phyloP scores from a whole-genome alignment of 2,888 invertebrate species.

The Pristionchus japonicus region DNA sequence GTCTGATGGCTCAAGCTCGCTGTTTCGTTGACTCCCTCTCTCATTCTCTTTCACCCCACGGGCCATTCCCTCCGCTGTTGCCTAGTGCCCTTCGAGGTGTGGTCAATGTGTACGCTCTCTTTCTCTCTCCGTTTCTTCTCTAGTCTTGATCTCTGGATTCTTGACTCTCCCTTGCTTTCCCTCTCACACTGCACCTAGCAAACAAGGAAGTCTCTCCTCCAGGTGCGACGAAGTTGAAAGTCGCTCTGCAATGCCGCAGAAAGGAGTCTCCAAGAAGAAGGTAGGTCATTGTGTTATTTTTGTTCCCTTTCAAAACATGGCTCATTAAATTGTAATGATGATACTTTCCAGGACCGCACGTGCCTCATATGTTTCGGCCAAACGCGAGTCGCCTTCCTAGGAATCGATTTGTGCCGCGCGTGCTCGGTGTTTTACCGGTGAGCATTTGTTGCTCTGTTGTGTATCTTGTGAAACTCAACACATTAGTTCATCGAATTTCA shows the following conservation, averaged over 20 bases:
- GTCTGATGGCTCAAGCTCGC: background rate
- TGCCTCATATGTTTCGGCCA: background rate
- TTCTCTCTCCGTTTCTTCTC: background rate
- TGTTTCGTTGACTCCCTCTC: background rate
- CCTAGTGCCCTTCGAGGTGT: background rate
- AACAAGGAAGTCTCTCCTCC: background rate
- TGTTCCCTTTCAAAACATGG: background rate
- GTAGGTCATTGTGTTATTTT: background rate
- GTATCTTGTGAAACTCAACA: background rate
- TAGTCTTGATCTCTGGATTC: background rate
- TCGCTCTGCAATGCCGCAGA: background rate
- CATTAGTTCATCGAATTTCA: no score
- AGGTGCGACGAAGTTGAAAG: background rate
- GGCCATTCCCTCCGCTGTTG: background rate
- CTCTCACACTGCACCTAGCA: no score
- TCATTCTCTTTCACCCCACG: background rate
- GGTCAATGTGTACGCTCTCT: background rate
- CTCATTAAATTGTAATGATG: background rate
- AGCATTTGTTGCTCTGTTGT: background rate
- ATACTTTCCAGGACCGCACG: background rate
- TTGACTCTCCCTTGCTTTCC: background rate
- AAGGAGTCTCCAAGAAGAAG: constrained; percentile 3
- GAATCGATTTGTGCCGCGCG: background rate
- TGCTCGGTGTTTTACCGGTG: constrained; percentile 13
- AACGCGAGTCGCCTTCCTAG: background rate